Conservation (phyloP, 2,888 invertebrate genomes). For the Neoaliturus tenellus region DNA sequence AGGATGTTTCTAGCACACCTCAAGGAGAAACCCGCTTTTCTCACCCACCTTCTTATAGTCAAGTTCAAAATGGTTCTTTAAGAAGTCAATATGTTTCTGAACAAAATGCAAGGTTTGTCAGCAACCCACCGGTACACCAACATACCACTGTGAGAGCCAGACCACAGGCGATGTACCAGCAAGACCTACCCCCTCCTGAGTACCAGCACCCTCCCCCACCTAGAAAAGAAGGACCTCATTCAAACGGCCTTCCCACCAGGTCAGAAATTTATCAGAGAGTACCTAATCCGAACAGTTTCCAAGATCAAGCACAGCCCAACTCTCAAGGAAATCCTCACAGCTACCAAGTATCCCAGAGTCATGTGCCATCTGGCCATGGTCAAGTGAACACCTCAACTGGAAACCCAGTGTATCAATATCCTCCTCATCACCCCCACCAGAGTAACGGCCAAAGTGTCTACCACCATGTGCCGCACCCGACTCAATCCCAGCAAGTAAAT, state of each 20-base stretch:
- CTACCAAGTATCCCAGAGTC: neutral
- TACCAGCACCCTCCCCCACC: constrained; percentile 62
- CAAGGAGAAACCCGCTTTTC: constrained; percentile 42
- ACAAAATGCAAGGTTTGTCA: constrained; percentile 46
- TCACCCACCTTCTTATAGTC: constrained; percentile 34
- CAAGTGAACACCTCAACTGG: constrained; percentile 65
- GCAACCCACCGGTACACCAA: constrained; percentile 53
- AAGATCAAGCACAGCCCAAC: neutral
- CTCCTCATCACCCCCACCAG: constrained; percentile 71
- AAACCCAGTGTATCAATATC: constrained; percentile 70
- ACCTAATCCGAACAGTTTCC: constrained; percentile 59
- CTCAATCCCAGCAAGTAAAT: constrained; percentile 4
- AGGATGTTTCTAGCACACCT: constrained; percentile 17
- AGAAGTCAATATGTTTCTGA: constrained; percentile 32
- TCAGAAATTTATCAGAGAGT: constrained; percentile 64
- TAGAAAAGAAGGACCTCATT: constrained; percentile 61
- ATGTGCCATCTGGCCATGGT: neutral
- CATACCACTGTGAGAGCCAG: constrained; percentile 57
- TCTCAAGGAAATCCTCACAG: neutral
- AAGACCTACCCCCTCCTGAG: constrained; percentile 63
- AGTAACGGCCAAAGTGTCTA: constrained; percentile 69
- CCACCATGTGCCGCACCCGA: constrained; percentile 21
- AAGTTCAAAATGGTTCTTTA: constrained; percentile 18
- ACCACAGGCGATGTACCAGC: constrained; percentile 66
- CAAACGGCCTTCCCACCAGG: constrained; percentile 53